Percentiles rank a stretch among this genome's conserved stretches.
phyloP scores from a whole-genome alignment of 2,888 invertebrate species.

The Bombylius discolor region DNA sequence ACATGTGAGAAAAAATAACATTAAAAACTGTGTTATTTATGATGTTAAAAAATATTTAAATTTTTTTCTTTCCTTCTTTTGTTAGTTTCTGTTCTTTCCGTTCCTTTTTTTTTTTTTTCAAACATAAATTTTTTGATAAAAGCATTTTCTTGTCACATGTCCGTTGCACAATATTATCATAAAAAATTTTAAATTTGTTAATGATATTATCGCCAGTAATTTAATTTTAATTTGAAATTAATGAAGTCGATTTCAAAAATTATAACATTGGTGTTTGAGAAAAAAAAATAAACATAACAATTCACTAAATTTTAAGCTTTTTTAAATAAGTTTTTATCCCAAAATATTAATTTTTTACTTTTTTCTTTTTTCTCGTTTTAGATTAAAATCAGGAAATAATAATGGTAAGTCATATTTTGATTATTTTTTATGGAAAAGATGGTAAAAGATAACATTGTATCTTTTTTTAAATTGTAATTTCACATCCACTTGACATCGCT shows the following conservation, averaged over 20 bases:
- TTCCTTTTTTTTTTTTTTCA: background rate
- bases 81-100: background rate
- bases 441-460: no score
- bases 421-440: no score
- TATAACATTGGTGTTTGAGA: background rate
- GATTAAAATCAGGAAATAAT: slow-evolving; percentile 37
- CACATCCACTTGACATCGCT: no score
- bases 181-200: background rate
- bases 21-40: no score
- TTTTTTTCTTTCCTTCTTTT: no score
- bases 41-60: no score
- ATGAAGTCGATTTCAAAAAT: background rate
- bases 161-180: background rate
- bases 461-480: no score
- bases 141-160: background rate
- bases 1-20: no score
- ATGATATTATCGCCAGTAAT: background rate
- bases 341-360: background rate
- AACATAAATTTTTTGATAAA: background rate
- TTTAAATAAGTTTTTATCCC: no score
- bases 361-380: slow-evolving; percentile 24
- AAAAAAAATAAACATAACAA: no score
- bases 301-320: no score
- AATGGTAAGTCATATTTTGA: slow-evolving; percentile 29
- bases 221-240: background rate